Conservation (phyloP, 2,113 vertebrate species). For the Pagrus major region DNA sequence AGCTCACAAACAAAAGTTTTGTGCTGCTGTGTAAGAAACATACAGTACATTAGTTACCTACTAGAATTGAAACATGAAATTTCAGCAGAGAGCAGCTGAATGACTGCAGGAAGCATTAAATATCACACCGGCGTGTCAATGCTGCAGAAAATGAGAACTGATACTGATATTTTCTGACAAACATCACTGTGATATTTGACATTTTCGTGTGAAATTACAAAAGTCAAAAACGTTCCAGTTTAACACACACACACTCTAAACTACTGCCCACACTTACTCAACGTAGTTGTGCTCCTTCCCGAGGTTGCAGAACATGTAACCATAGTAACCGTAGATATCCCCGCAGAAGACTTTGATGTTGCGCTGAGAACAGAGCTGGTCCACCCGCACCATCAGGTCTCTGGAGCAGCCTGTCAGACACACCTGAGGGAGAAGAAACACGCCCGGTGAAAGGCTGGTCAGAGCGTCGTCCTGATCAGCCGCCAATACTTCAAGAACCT, state of each 20-base stretch:
- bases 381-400: constrained; percentile 89
- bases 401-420: constrained; percentile 92
- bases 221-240: too few species aligned
- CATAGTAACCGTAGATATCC: constrained; percentile 93
- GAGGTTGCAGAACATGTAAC: constrained; percentile 94
- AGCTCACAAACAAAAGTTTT: background rate
- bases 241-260: background rate
- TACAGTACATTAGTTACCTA: too few species aligned
- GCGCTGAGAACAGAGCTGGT: constrained; percentile 90
- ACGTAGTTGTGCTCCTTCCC: constrained; percentile 92
- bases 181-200: too few species aligned
- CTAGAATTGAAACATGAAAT: too few species aligned
- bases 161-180: too few species aligned
- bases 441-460: background rate
- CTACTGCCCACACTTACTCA: constrained; percentile 86
- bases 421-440: constrained; percentile 81
- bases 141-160: too few species aligned
- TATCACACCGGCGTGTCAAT: too few species aligned
- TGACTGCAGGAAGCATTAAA: too few species aligned
- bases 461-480: background rate
- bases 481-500: background rate
- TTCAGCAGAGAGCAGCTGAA: too few species aligned
- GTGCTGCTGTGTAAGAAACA: too few species aligned
- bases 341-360: constrained; percentile 93
- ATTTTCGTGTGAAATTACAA: too few species aligned